phyloP scores from a whole-genome alignment of 2,113 vertebrate species.

The Pelusios castaneus region DNA sequence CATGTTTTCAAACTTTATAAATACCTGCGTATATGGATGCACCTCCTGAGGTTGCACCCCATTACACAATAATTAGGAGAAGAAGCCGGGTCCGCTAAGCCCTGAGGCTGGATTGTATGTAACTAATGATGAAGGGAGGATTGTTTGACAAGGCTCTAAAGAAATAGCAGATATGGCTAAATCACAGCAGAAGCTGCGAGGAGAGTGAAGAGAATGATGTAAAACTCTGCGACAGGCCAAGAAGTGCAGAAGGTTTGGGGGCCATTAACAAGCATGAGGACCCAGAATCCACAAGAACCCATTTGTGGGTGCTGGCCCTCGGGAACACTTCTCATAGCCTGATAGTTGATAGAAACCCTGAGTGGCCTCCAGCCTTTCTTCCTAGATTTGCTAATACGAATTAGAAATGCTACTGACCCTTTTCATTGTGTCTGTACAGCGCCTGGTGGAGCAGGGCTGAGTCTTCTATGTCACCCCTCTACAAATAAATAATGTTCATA shows the following conservation, averaged over 20 bases:
- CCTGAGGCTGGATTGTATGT: not conserved
- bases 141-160: not conserved
- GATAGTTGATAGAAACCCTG: not conserved
- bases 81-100: not conserved
- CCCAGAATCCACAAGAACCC: not conserved
- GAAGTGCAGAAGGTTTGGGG: not conserved
- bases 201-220: not conserved
- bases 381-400: not conserved
- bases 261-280: not conserved
- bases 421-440: slow-evolving; percentile 34
- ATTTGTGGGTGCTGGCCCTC: not conserved
- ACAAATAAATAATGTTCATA: slow-evolving; percentile 24
- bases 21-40: not conserved
- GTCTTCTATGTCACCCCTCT: slow-evolving; percentile 41
- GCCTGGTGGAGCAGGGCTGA: slow-evolving; percentile 23
- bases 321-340: not conserved
- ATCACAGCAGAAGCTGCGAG: not conserved
- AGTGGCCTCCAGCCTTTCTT: not conserved
- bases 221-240: not conserved
- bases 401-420: slow-evolving; percentile 15
- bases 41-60: not conserved
- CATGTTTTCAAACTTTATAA: not conserved
- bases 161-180: not conserved
- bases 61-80: not conserved
- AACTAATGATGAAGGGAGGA: not conserved